phyloP scores from a whole-genome alignment of 2,113 vertebrate genomes.

The Coregonus clupeaformis region DNA sequence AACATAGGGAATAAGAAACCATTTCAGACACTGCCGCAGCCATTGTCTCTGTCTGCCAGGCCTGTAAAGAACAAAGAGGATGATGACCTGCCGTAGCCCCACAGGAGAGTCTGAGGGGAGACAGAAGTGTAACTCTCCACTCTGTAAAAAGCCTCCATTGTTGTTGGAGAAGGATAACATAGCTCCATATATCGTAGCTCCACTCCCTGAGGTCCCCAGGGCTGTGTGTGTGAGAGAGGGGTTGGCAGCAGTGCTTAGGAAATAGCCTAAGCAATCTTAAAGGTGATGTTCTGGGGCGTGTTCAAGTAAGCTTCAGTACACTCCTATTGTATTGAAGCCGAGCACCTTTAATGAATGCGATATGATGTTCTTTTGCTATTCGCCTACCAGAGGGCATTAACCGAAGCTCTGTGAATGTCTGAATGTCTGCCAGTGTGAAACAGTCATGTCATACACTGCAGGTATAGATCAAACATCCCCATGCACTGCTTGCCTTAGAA shows the following conservation, averaged over 20 bases:
- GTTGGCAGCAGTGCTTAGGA: not conserved
- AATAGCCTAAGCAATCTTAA: not conserved
- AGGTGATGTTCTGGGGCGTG: no score
- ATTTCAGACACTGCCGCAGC: not conserved
- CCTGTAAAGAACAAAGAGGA: slow-evolving; percentile 16
- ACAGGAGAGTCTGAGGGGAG: not conserved
- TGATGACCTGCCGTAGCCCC: not conserved
- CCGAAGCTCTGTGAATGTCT: no score
- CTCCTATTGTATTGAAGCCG: no score
- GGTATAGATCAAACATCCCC: no score
- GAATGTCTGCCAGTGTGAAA: no score
- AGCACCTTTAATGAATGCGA: no score
- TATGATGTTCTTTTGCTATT: no score
- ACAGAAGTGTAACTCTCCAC: slow-evolving; percentile 11
- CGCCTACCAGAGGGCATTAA: no score
- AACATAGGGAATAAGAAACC: not conserved
- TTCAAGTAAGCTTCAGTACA: no score
- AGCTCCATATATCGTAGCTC: slow-evolving; percentile 8
- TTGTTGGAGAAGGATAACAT: slow-evolving; percentile 27
- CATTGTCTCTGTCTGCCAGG: slow-evolving; percentile 7
- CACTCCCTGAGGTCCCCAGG: not conserved
- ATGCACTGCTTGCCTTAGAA: not conserved
- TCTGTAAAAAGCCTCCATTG: slow-evolving; percentile 28
- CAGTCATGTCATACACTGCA: no score
- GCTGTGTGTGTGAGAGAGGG: slow-evolving; percentile 8